These are phyloP conservation scores for Cephalotes varians DNA, from an alignment of 2,888 invertebrate genomes.

Conservation along the genomic window DNA sequence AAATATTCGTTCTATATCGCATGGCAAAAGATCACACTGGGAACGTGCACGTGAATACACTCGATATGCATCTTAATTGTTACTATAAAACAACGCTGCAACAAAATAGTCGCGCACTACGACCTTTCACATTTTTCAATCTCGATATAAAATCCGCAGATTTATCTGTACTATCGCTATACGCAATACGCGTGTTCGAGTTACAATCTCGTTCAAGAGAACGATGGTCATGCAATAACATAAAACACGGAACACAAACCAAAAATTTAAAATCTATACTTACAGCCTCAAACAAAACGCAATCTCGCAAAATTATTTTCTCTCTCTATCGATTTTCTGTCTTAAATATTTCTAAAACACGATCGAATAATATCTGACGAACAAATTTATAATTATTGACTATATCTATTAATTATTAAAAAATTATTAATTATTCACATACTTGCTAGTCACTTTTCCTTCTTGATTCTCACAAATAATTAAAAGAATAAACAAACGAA, in stretches of 20 bases:
- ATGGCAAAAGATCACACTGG: background rate
- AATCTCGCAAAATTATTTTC: background rate
- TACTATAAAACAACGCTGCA: slow-evolving; percentile 5
- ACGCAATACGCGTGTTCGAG: background rate
- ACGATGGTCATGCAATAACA: background rate
- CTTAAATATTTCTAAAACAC: background rate
- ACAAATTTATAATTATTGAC: background rate
- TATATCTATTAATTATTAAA: background rate
- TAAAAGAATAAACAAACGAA: background rate
- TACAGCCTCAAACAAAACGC: background rate
- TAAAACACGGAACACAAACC: background rate
- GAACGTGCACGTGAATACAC: slow-evolving; percentile 11
- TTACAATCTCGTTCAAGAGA: slow-evolving; percentile 29
- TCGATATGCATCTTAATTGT: slow-evolving; percentile 35
- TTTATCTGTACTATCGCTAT: background rate
- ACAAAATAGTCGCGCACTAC: slow-evolving; percentile 6
- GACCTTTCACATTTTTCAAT: slow-evolving; percentile 46
- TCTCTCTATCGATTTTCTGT: background rate
- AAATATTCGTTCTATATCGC: background rate
- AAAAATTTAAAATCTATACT: background rate
- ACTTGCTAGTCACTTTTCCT: background rate
- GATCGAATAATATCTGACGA: background rate
- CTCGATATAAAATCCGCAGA: slow-evolving; percentile 41
- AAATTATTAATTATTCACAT: background rate
- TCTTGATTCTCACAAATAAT: background rate